Evolutionary conservation across 1,140 invertebrate species (phyloP), one percentile per base, ranked within the genome.

Genomic region (Anoplophora glabripennis): DNA sequence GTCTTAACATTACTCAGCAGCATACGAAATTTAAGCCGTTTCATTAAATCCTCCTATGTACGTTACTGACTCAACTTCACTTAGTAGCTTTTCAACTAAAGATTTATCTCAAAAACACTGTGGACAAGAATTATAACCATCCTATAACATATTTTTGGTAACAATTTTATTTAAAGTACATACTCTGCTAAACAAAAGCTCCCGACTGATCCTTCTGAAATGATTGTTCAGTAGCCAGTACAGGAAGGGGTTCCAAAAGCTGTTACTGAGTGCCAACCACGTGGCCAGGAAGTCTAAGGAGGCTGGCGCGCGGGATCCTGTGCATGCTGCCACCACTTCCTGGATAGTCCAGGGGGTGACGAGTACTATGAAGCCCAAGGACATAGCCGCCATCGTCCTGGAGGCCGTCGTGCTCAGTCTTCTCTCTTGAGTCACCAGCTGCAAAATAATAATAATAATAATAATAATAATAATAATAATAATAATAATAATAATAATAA

Each of bases 311-410:
- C 88, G 73, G 37, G 88, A 87, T 53, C 89, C 89, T 1, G 90
- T 92, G 73, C 89, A 93, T 14, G 90, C 89, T 33, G 88, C 89
- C 12, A 93, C 89, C 53, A 93, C 89, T 83, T 93, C 89, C 78
- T 92, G 89, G 59, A 92, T 92, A 21, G 89, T 91, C 82, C 89
- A 91, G 21, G 90, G 90, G 54, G 90, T 92, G 53, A 92, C 89
- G 81, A 92, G 88, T 48, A 93, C 89, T 71, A 93, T 92, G 77
- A 92, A 93, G 49, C 89, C 89, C 65, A 93, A 77, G 62, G 89
- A 92, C 84, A 93, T 92, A 40, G 90, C 89, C 0, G 89, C 90
- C 89, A 92, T 92, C 64, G 90, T 91, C 69, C 89, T 81, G 21
- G 89, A 92, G 17, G 89, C 89, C 60, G 83, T 85, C 4, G 88